Evolutionary conservation across 2,888 invertebrate genomes (phyloP).

Genomic region (Sesia bembeciformis): DNA sequence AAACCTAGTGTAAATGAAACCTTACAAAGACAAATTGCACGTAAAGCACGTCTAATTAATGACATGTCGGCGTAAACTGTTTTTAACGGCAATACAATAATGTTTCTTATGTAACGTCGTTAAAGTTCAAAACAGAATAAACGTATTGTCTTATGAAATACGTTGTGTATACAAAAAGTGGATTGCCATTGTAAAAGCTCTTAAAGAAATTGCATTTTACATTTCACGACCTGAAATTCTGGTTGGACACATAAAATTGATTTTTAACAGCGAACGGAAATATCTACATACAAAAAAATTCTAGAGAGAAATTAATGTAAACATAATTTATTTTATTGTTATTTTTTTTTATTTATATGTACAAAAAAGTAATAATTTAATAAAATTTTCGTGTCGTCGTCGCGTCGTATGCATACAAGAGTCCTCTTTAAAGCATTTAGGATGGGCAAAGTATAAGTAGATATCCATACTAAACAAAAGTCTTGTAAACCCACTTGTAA

Average conservation of each 20-base stretch:
- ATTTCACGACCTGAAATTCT: background rate
- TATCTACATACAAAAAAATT: too few species aligned
- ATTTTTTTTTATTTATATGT: too few species aligned
- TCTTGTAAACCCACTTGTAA: constrained; percentile 5
- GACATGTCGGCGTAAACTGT: background rate
- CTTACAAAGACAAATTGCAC: background rate
- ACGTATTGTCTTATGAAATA: background rate
- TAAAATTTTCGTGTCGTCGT: too few species aligned
- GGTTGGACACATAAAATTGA: too few species aligned
- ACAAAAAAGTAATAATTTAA: too few species aligned
- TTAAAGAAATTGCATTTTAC: background rate
- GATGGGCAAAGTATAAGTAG: background rate
- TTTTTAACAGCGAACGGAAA: too few species aligned
- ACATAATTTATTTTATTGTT: too few species aligned
- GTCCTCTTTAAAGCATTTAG: too few species aligned
- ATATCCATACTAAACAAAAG: constrained; percentile 17
- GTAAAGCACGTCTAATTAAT: background rate
- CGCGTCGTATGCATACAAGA: too few species aligned
- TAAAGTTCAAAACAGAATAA: background rate
- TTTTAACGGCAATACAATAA: too few species aligned
- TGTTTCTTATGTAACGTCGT: background rate
- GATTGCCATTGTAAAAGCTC: background rate
- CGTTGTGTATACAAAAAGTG: background rate
- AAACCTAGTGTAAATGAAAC: background rate
- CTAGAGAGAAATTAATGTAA: too few species aligned